Base-by-base conservation (phyloP, 2,113 vertebrate genomes). In the Leiothrix lutea region DNA sequence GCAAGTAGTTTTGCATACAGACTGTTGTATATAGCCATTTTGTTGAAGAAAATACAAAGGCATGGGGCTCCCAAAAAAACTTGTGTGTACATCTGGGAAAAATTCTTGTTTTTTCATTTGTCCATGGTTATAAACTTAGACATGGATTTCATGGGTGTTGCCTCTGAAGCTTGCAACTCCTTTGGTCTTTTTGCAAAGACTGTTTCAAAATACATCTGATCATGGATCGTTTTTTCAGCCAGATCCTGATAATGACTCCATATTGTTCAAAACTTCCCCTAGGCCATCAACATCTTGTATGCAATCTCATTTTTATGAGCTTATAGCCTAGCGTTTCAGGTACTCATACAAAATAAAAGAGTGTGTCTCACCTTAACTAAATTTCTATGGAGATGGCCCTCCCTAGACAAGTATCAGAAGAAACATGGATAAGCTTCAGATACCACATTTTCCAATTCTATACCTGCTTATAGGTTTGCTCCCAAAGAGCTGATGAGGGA, bases 221-320 rank as follows among this genome's bases (percentile, higher is more conserved):
- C 60, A 42, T 87, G 42, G 42, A 91, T 95, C 79, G 35, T 92
- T 93, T 95, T 95, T 94, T 90, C 84, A 94, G 60, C 51, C 92
- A 75, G 88, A 87, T 95, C 67, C 12, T 93, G 33, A 80, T 94
- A 91, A 94, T 94, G 74, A 95, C 45, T 96, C 84, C 53, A 80
- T 85, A 74, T 95, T 95, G 78, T 95, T 97, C 75, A 86, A 58
- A 91, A 93, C 66, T 92, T 89, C 75, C 79, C 51, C 64, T 81
- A 94, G 94, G 58, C 62, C 81, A 83, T 93, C 96, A 95, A 93
- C 95, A 96, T 90, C 84, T 96, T 97, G 93, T 88, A 92, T 95
- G 86, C 95, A 92, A 88, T 88, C 87, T 90, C 70, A 70, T 93
- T 92, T 95, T 95, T 97, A 80, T 88, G 91, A 96, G 47, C 57